Percentiles rank a stretch among this genome's conserved stretches.
Conservation (phyloP, 1,140 invertebrate genomes). For the Rhagoletis zephyria region DNA sequence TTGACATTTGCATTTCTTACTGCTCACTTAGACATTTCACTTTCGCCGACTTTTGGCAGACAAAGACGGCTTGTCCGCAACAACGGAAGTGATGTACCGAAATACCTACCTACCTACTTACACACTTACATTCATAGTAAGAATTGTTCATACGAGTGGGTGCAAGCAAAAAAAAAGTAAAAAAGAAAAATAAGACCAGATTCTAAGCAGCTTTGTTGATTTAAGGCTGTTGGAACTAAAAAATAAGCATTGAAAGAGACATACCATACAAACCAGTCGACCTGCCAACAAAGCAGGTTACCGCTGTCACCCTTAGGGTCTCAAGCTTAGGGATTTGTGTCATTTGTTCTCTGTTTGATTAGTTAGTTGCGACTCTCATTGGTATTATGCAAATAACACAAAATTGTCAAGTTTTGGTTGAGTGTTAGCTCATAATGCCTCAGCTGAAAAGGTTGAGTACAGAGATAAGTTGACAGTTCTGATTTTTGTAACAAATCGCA, state of each 20-base stretch:
- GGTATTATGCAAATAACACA: constrained; percentile 14
- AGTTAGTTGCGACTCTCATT: neutral
- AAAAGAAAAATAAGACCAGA: neutral
- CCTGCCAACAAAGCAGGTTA: constrained; percentile 21
- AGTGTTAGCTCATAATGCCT: neutral
- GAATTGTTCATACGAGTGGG: no score
- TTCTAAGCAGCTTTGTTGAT: constrained; percentile 17
- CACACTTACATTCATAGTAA: no score
- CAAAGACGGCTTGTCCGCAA: constrained; percentile 7
- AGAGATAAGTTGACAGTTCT: constrained; percentile 1
- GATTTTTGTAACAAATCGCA: constrained; percentile 1
- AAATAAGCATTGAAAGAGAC: neutral
- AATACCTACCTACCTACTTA: no score
- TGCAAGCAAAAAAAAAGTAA: neutral
- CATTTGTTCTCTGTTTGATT: constrained; percentile 32
- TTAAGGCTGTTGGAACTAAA: neutral
- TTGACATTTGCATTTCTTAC: constrained; percentile 50
- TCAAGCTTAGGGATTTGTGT: constrained; percentile 24
- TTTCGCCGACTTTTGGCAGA: constrained; percentile 37
- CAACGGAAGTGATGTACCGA: neutral
- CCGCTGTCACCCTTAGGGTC: constrained; percentile 35
- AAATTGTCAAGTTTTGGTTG: neutral
- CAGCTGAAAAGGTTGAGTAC: neutral
- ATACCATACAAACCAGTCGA: neutral
- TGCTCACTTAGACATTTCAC: constrained; percentile 50